Base-by-base conservation (phyloP, 2,888 invertebrate genomes). In the Eledona agricola region DNA sequence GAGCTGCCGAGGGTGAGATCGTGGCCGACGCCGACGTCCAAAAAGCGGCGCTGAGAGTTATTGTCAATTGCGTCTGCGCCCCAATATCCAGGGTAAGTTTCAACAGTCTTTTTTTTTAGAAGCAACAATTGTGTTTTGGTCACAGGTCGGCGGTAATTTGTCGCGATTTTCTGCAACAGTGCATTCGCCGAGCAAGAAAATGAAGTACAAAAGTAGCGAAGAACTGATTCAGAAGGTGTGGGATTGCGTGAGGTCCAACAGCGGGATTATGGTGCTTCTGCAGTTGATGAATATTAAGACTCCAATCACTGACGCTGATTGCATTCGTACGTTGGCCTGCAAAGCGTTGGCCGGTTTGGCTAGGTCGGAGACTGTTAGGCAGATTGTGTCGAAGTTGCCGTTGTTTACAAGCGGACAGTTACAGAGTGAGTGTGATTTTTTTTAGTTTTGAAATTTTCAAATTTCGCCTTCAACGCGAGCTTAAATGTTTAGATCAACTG, bases 271-370 rank as follows among this genome's bases (percentile, higher is more conserved):
- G 89, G 86, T 93, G 32, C 79, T 97, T 25, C 78, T 96, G 6
- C 90, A 92, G 42, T 80, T 96, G 55, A 88, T 98, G 86, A 88
- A 89, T 78, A 86, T 90, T 6, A 96, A 96, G 78, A 88, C 90
- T 0, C 98, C 98, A 0, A 93, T 97, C 46, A 96, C 96, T 1
- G 97, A 98, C 79, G 98, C 98, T 7, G 98, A 99, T 77, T 87
- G 90, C 22, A 88, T 99, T 63, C 83, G 98, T 35, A 93, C 94
- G 2, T 81, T 97, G 66, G 96, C 98, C 0, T 97, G 97, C 72
- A 83, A 90, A 63, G 96, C 96, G 2, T 79, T 98, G 29, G 92
- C 93, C 16, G 98, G 98, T 0, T 80, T 99, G 17, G 93, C 96
- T 0, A 82, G 97, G n/a, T 93, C 92, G 45, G 92, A 94, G 72